Percentiles rank a stretch among this genome's conserved stretches.
Conservation (phyloP, 2,797 vertebrate genomes). For the Lycodopsis pacificus region DNA sequence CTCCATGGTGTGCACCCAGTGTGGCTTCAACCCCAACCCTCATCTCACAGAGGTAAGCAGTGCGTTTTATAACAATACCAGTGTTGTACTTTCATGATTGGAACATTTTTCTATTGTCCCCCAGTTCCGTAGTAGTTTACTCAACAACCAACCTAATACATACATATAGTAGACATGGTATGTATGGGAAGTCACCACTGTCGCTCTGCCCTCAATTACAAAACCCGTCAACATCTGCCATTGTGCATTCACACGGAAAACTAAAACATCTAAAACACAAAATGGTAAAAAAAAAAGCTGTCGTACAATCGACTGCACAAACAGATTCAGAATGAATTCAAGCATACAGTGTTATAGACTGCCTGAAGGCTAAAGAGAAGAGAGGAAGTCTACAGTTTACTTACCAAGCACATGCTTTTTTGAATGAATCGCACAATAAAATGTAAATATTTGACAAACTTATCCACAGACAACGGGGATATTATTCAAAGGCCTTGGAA, state of each 20-base stretch:
- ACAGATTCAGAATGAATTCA: constrained; percentile 42
- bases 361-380: constrained; percentile 20
- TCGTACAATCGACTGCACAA: constrained; percentile 31
- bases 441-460: constrained; percentile 3
- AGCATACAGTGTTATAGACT: constrained; percentile 24
- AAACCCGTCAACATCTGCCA: constrained; percentile 23
- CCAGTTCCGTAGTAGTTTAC: not conserved
- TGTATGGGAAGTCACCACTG: not conserved
- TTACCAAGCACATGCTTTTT: constrained; percentile 8
- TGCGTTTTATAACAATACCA: not conserved
- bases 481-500: constrained; percentile 2
- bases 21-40: constrained; percentile 99
- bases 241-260: constrained; percentile 38
- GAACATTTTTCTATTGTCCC: not conserved
- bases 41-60: constrained; percentile 95
- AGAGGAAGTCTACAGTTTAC: constrained; percentile 5
- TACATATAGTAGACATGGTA: not conserved
- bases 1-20: constrained; percentile 97
- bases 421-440: constrained; percentile 16
- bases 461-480: not conserved
- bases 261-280: constrained; percentile 35
- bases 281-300: constrained; percentile 14
- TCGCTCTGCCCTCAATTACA: constrained; percentile 19
- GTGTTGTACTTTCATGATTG: not conserved
- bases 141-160: not conserved